Base-by-base conservation (phyloP, 2,888 invertebrate species). In the Pollenia amentaria region DNA sequence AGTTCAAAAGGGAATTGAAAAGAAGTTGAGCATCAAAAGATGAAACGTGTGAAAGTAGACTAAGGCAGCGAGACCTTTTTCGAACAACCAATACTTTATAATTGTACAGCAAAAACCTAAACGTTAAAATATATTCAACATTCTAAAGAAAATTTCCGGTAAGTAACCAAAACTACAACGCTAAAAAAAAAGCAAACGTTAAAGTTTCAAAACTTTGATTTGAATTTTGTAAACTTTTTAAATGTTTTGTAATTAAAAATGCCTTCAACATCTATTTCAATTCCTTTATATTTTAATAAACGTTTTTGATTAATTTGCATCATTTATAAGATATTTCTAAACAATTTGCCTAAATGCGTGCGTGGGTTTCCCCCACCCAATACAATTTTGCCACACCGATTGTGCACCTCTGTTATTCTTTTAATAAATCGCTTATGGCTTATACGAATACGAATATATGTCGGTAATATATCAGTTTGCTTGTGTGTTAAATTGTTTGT, bases 391-490 rank as follows among this genome's bases (percentile, higher is more conserved):
- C 38, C 60, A 53, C 21, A 62, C n/a, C 40, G 62, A n/a, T 55
- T 83, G 76, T 69, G 38, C 76, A 76, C 18, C 75, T 69, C 82
- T 57, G 67, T 18, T 29, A 6, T 1, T 65, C 16, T 44, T 65
- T 6, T 62, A 62, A 62, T 12, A 53, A 69, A 70, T 11, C 4
- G 51, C 55, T 67, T 8, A 48, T 42, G 75, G n/a, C 7, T 48
- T 40, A 46, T 18, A 16, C 29, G 60, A 42, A n/a, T 62, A 79
- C 21, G 51, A 53, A 64, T 55, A 64, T 62, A 53, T 65, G 40
- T 48, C 48, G 64, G 55, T 55, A 73, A 73, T 81, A 51, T 69
- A 65, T 72, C 51, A 72, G 53, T 55, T 6, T 21, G 29, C 51
- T 6, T 48, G 10, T 51, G 6, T 65, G 12, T 79, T 2, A 29